These are phyloP conservation scores for Indicator indicator DNA, from an alignment of 2,113 vertebrate species.

Conservation along the genomic window DNA sequence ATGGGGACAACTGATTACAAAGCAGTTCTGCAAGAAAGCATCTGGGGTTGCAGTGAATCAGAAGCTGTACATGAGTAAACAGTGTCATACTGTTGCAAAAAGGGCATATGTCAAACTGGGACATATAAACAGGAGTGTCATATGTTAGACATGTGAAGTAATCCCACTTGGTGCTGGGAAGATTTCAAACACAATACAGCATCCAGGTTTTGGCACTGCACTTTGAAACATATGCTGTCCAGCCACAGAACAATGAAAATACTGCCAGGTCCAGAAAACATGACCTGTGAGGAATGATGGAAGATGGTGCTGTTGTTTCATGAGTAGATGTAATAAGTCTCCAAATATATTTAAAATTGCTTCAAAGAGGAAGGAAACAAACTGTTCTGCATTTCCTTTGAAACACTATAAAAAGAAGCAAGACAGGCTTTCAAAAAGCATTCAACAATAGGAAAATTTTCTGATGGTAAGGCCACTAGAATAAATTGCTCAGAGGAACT, in stretches of 20 bases:
- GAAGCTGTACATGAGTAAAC: constrained; percentile 25
- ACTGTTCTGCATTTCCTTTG: background rate
- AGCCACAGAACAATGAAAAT: background rate
- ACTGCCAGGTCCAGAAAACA: background rate
- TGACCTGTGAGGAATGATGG: background rate
- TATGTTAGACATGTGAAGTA: constrained; percentile 28
- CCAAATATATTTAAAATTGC: background rate
- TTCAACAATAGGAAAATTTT: background rate
- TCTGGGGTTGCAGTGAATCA: constrained; percentile 59
- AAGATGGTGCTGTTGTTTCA: background rate
- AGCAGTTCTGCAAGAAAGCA: constrained; percentile 59
- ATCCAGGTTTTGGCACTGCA: background rate
- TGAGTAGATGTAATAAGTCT: background rate
- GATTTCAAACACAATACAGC: background rate
- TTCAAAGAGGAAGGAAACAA: background rate
- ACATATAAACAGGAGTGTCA: background rate
- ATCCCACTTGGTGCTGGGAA: background rate
- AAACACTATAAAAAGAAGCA: background rate
- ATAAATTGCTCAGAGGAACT: background rate
- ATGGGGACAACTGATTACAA: constrained; percentile 66
- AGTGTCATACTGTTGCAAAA: background rate
- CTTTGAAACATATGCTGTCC: background rate
- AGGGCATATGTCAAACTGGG: constrained; percentile 52
- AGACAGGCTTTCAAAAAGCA: background rate
- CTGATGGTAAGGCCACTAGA: background rate